A percentile compares a stretch with the other conserved stretches of the same genome.
These are phyloP conservation scores for Holotrichia oblita DNA, from an alignment of 1,140 invertebrate genomes.

Conservation along the genomic window DNA sequence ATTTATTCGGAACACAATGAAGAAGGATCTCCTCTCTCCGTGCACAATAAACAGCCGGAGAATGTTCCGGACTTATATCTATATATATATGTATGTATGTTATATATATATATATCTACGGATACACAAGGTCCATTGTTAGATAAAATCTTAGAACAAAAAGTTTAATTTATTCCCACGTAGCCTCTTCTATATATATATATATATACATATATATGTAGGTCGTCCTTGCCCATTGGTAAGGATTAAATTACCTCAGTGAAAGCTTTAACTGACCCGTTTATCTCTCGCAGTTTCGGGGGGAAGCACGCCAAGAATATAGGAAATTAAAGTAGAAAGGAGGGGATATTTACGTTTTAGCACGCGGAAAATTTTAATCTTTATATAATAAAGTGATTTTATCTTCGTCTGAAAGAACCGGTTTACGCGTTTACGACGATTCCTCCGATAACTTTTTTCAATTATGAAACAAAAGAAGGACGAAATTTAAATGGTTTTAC, in stretches of 20 bases:
- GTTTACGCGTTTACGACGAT: background rate
- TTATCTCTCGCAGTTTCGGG: conserved; percentile 42
- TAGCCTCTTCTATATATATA: background rate
- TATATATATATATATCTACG: no score
- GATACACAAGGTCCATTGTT: background rate
- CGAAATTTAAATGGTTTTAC: background rate
- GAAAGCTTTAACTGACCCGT: conserved; percentile 48
- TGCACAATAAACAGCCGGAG: no score
- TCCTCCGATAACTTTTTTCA: conserved; percentile 14
- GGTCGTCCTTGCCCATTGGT: conserved; percentile 47
- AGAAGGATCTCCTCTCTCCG: background rate
- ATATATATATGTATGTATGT: no score
- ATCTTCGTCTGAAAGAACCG: background rate
- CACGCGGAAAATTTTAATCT: background rate
- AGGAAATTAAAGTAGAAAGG: conserved; percentile 6
- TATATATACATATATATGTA: background rate
- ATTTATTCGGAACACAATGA: conserved; percentile 3
- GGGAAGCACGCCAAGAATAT: background rate
- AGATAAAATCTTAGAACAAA: conserved; percentile 52
- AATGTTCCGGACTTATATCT: no score
- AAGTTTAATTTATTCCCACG: conserved; percentile 51
- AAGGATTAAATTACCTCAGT: conserved; percentile 50
- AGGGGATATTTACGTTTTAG: conserved; percentile 1
- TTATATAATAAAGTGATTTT: conserved; percentile 1
- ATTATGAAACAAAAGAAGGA: conserved; percentile 2